A percentile compares a stretch with the other conserved stretches of the same genome.
These are phyloP conservation scores for Actinia tenebrosa DNA, from an alignment of 64 coral and sea anemone genomes.

Conservation along the genomic window DNA sequence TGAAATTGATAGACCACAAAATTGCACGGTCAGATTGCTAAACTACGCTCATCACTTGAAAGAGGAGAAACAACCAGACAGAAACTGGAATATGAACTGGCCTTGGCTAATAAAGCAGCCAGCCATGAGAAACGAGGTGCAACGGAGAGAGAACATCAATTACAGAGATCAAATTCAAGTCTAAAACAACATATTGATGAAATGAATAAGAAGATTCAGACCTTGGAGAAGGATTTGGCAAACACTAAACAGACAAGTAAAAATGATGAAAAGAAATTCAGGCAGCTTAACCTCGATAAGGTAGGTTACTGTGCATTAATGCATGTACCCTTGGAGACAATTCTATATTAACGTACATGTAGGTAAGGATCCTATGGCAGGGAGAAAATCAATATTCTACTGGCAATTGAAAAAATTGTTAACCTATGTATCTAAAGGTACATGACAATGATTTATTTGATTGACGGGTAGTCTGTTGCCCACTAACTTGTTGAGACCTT, in stretches of 20 bases:
- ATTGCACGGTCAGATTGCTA: conserved; percentile 75
- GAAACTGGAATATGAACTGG: conserved; percentile 93
- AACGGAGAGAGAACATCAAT: conserved; percentile 57
- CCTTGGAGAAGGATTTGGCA: conserved; percentile 57
- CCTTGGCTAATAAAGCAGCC: conserved; percentile 74
- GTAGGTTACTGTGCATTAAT: conserved; percentile 5
- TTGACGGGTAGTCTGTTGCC: too few relatives aligned
- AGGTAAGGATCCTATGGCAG: too few relatives aligned
- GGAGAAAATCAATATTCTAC: too few relatives aligned
- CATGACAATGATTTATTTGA: too few relatives aligned
- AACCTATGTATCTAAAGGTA: too few relatives aligned
- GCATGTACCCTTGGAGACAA: too few relatives aligned
- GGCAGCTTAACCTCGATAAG: conserved; percentile 60
- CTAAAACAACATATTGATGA: conserved; percentile 52
- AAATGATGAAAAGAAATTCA: conserved; percentile 67
- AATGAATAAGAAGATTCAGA: conserved; percentile 66
- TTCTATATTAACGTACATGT: too few relatives aligned
- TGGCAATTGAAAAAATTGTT: too few relatives aligned
- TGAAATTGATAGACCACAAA: conserved; percentile 43
- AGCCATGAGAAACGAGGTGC: conserved; percentile 78
- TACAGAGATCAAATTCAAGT: conserved; percentile 46
- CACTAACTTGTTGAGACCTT: too few relatives aligned
- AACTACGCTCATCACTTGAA: conserved; percentile 71
- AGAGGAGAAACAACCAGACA: conserved; percentile 88
- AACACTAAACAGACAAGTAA: conserved; percentile 44